Base-by-base conservation (phyloP, 92 coral and sea anemone species). In the Hydrozoanthus gracilis region DNA sequence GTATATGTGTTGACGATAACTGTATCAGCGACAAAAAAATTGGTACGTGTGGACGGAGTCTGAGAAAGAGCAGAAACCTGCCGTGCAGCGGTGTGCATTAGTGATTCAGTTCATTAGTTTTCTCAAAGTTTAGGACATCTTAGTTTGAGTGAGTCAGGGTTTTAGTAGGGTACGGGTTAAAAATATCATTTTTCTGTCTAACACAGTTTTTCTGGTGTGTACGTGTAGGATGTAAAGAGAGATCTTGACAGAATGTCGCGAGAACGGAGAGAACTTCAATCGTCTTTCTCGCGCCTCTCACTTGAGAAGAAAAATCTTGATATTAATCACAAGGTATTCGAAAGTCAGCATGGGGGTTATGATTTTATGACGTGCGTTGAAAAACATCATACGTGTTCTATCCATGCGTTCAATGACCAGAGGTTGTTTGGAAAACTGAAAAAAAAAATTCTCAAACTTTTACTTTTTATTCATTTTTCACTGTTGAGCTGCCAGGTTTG, bases 281-380 rank as follows among this genome's bases (percentile, higher is more conserved):
- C 91, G 45, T 82, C 91, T 72, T 50, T 83, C 64, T 82, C 73
- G 65, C 78, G 88, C 71, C 77, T 78, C 55, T 73, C 79, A 58
- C 88, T 82, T 83, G 91, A 88, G 87, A 88, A 88, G 88, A 88
- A 88, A 88, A 76, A 79, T 60, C 91, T 88, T 64, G 79, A 82
- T 83, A 82, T 72, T 88, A 86, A 64, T 88, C 86, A 83, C 78
- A 88, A 88, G 91, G 91, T 88, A 88, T 79, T 78, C 88, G 75
- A 13, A 49, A 61, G 44, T 27, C 73, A 80, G 58, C 72, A 47
- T 79, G 84, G 58, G 54, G 51, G 16, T n/a, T 20, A 35, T 77
- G 35, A 20, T 20, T 54, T 58, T 58, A 58, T 11, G 35, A 77
- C 82, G 13, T 54, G 64, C 82, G 39, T 77, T 48, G 8, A 15